Percentiles rank a stretch among this genome's conserved stretches.
Evolutionary conservation across 2,888 invertebrate genomes (phyloP).

Genomic region (Rapana venosa): DNA sequence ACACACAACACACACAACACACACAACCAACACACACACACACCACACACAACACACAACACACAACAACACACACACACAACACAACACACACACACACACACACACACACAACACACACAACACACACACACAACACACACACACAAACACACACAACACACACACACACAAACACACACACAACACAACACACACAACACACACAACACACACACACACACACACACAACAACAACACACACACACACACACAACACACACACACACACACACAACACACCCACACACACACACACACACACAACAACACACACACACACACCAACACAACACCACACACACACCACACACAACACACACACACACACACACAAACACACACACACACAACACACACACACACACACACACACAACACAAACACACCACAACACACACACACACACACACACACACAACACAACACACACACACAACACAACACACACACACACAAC

Average conservation of each 20-base stretch:
- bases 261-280: not conserved
- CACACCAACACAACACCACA: too few species aligned
- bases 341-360: not conserved
- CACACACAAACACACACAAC: too few species aligned
- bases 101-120: not conserved
- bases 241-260: not conserved
- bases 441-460: not conserved
- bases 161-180: not conserved
- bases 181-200: too few species aligned
- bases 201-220: not conserved
- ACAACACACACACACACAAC: not conserved
- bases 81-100: too few species aligned
- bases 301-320: not conserved
- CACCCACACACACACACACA: not conserved
- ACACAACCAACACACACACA: not conserved
- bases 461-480: too few species aligned
- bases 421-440: too few species aligned
- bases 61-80: too few species aligned
- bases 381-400: not conserved
- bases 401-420: not conserved
- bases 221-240: not conserved
- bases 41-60: not conserved
- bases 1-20: too few species aligned
- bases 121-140: not conserved
- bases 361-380: not conserved